phyloP scores from a whole-genome alignment of 2,113 vertebrate species.

The Okapia johnstoni region DNA sequence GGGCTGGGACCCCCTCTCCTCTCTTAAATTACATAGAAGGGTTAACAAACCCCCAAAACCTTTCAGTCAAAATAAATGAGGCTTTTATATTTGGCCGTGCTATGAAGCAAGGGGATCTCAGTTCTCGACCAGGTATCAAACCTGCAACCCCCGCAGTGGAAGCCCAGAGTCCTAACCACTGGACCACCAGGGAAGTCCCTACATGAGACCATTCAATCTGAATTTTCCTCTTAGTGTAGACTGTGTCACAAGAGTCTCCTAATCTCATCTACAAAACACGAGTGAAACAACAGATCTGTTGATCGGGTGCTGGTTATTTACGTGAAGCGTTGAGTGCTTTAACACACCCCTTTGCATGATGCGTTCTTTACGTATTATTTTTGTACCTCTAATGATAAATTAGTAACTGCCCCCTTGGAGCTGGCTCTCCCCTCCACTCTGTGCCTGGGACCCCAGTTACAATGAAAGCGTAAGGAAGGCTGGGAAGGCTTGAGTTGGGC shows the following conservation, averaged over 20 bases:
- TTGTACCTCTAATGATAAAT: background rate
- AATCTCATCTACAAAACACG: background rate
- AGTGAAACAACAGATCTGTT: background rate
- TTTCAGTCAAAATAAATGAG: background rate
- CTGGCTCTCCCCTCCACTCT: background rate
- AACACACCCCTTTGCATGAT: background rate
- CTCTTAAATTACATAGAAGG: background rate
- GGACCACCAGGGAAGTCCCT: background rate
- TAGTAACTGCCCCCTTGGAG: background rate
- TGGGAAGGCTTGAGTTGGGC: background rate
- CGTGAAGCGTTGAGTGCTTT: background rate
- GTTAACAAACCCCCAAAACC: background rate
- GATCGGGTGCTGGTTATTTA: accelerated
- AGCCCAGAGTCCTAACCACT: background rate
- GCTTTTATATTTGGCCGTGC: background rate
- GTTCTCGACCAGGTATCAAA: background rate
- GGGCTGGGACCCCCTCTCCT: background rate
- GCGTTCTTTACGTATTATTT: background rate
- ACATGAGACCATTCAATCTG: background rate
- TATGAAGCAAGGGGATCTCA: background rate
- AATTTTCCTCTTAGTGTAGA: background rate
- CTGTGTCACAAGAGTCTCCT: background rate
- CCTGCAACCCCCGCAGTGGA: background rate
- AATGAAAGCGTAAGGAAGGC: background rate
- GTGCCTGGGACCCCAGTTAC: background rate